Base-by-base conservation (phyloP, 2,888 invertebrate genomes). In the Cremastinae sp. region DNA sequence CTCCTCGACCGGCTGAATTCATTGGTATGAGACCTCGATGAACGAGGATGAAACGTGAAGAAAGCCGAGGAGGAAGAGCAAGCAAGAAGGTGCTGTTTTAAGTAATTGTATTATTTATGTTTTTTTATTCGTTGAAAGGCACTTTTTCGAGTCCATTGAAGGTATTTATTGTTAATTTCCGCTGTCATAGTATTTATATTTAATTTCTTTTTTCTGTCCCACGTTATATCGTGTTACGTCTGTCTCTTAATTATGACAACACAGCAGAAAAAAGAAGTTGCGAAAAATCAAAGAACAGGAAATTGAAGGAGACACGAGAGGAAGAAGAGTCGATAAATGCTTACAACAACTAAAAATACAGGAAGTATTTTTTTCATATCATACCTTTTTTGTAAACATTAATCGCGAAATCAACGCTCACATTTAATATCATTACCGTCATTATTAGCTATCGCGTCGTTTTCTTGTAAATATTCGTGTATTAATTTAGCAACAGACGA, bases 101-200 rank as follows among this genome's bases (percentile, higher is more conserved):
- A 77, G 65, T 75, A 70, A 28, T 66, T 76, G 66, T 80, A 78
- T 72, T 75, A 79, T 78, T 79, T 71, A 68, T 75, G 73, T 79
- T 82, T 82, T 28, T 28, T 80, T 79, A 80, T 76, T 81, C 68
- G 78, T 82, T 82, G 80, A 80, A 81, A 82, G 66, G 78, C 79
- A 80, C 79, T 80, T 28, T 28, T 68, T 81, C 78, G 75, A 76
- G 72, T 78, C 79, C 79, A 77, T 80, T 77, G 74, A 79, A 73
- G 77, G 68, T 83, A 84, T 81, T 82, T 80, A 78, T 84, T 80
- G 79, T 82, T 82, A 76, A 65, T 74, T 78, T 68, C 68, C 76
- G 70, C 78, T 75, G 75, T 79, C 74, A 51, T 80, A 77, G 70
- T 84, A 84, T 82, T 83, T 82, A 83, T 81, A 79, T 80, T 75